phyloP scores from a whole-genome alignment of 2,113 vertebrate genomes.

The Asarcornis scutulata region DNA sequence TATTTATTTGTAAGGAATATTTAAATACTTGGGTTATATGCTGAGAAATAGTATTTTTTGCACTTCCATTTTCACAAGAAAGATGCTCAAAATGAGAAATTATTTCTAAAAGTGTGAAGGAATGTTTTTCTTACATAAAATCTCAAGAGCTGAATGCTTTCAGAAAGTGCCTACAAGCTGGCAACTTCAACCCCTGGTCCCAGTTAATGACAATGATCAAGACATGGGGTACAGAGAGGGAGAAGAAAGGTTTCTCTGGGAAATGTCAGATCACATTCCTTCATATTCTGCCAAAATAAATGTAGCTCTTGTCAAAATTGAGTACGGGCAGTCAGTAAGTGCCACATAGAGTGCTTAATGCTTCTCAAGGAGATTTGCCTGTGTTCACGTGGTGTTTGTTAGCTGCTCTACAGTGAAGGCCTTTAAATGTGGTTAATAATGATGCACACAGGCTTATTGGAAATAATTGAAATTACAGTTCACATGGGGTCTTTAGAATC shows the following conservation, averaged over 20 bases:
- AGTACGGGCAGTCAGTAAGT: not conserved
- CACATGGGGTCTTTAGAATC: not conserved
- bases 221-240: not conserved
- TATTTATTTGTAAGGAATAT: not conserved
- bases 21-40: not conserved
- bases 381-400: rapidly evolving
- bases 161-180: conserved; percentile 1
- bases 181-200: not conserved
- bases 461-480: not conserved
- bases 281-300: not conserved
- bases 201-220: not conserved
- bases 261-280: not conserved
- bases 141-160: not conserved
- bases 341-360: not conserved
- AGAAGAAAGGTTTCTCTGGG: not conserved
- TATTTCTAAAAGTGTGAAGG: not conserved
- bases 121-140: not conserved
- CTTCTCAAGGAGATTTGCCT: not conserved
- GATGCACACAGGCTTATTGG: not conserved
- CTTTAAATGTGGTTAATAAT: not conserved
- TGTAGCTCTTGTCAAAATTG: not conserved
- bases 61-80: not conserved
- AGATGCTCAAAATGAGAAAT: not conserved
- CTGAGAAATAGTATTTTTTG: not conserved
- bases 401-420: not conserved